Evolutionary conservation across 2,113 vertebrate genomes (phyloP).

Genomic region (Bubo bubo): DNA sequence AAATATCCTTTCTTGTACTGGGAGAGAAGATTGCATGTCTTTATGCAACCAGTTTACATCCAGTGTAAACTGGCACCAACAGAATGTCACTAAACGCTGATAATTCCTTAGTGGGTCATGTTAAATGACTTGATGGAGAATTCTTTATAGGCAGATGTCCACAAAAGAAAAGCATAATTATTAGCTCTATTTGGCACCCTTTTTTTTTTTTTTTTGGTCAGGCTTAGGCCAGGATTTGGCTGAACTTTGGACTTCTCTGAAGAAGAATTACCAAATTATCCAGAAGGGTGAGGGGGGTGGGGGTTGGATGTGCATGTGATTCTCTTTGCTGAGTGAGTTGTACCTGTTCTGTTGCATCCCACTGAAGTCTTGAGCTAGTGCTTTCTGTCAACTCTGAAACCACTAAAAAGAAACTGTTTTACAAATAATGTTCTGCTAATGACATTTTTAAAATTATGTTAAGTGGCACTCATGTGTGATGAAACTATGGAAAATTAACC

Average conservation of each 20-base stretch:
- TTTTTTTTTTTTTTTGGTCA: too few relatives aligned
- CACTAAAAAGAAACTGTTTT: background rate
- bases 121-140: background rate
- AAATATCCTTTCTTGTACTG: background rate
- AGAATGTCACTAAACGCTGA: background rate
- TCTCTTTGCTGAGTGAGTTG: background rate
- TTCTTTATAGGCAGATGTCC: background rate
- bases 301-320: background rate
- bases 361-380: background rate
- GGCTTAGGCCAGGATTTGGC: background rate
- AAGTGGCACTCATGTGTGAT: background rate
- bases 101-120: background rate
- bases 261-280: background rate
- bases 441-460: background rate
- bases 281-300: fast-evolving
- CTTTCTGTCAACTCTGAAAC: background rate
- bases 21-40: background rate
- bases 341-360: background rate
- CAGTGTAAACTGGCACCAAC: background rate
- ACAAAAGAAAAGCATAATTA: background rate
- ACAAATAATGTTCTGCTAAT: background rate
- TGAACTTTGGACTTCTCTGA: background rate
- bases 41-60: background rate
- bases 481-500: background rate
- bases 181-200: background rate